Evolutionary conservation across 1,140 invertebrate genomes (phyloP), one percentile per base, ranked within the genome.

Genomic region (Drosophila simulans): DNA sequence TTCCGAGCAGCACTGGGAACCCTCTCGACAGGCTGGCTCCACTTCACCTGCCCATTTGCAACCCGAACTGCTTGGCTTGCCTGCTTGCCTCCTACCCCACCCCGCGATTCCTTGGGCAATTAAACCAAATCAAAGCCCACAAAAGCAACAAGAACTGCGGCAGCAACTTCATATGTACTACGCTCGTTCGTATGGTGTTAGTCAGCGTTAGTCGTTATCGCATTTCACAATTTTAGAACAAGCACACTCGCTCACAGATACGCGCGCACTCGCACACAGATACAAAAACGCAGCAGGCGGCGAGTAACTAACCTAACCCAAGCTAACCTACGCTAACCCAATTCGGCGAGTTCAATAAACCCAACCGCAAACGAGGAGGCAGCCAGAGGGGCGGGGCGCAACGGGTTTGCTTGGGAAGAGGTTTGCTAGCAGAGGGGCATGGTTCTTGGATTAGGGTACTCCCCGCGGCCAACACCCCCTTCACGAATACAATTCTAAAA

Each of bases 291-390:
- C 43, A 68, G 57, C 57, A 52, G 59, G 60, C 64, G 37, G 65
- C 54, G 56, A 74, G 65, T 80, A 76, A 79, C 80, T 71, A 84
- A 84, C 65, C 72, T 72, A 80, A 57, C 75, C 59, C 69, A 81
- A 60, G 71, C 63, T 79, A 80, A 77, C 73, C 80, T 73, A 80
- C 71, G 77, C 79, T 80, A 83, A 84, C 80, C 80, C 76, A 84
- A 84, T 84, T 84, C 80, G 43, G 10, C 11, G 76, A 60, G 80
- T 84, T 84, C 80, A 84, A 76, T 80, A 84, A 84, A 70, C 80
- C 66, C 80, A 51, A 79, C 20, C 49, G 43, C 48, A 27, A 45
- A 40, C 59, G 37, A 10, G 22, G 3, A 31, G 57, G 13, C n/a
- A 20, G 15, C 10, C n/a, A 31, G 3, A 31, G 15, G 37, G 37